Conservation (phyloP, 2,797 vertebrate species). For the Alca torda region DNA sequence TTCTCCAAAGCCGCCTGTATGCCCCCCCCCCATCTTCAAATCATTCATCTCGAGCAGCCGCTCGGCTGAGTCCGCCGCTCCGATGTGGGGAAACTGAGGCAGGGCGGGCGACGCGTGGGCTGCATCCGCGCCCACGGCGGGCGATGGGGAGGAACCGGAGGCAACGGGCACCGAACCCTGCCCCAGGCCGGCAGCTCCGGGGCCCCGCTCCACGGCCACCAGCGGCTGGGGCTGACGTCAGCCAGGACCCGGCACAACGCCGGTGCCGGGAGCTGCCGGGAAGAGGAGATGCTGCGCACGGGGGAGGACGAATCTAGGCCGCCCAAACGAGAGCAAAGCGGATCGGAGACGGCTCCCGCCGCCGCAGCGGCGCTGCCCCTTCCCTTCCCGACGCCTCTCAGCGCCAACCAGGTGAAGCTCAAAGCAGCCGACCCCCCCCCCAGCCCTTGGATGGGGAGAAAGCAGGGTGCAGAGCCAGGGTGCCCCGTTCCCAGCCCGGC, state of each 20-base stretch:
- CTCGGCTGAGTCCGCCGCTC: not conserved
- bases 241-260: not conserved
- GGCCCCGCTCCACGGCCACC: not conserved
- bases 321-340: not conserved
- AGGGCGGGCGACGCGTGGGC: fast-evolving
- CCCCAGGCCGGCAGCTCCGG: not conserved
- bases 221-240: not conserved
- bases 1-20: not conserved
- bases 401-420: not conserved
- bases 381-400: not conserved
- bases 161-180: not conserved
- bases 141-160: not conserved
- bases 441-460: fast-evolving
- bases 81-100: not conserved
- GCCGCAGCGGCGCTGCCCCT: not conserved
- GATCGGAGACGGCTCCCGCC: not conserved
- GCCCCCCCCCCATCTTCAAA: not conserved
- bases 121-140: not conserved
- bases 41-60: fast-evolving
- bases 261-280: not conserved
- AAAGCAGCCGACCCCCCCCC: too few species aligned
- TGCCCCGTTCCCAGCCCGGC: not conserved
- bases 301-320: slow-evolving; percentile 32
- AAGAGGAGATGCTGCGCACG: not conserved
- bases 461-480: not conserved